Conservation (phyloP, 2,113 vertebrate species). For the Peromyscus polionotus region DNA sequence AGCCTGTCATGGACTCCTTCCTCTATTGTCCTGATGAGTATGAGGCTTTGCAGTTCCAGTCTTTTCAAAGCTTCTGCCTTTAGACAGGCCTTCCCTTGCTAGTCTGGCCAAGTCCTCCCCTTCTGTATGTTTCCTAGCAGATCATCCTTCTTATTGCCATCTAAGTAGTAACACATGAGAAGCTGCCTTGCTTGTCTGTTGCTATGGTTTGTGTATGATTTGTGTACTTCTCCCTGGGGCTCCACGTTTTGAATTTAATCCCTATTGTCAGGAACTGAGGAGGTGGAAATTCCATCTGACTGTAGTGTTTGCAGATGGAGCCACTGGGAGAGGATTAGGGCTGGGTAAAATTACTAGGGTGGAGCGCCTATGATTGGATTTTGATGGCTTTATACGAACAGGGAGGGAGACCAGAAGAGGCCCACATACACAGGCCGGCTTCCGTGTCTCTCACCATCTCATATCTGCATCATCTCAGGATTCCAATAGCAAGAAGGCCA, state of each 20-base stretch:
- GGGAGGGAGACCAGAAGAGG: neutral
- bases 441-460: neutral
- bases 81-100: neutral
- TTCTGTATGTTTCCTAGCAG: neutral
- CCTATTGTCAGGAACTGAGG: neutral
- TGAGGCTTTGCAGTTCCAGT: neutral
- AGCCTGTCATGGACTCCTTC: too few relatives aligned
- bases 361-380: neutral
- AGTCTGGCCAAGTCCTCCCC: neutral
- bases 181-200: neutral
- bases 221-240: too few relatives aligned
- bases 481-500: neutral
- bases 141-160: neutral
- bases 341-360: neutral
- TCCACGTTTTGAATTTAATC: neutral
- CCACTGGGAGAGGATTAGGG: too few relatives aligned
- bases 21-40: neutral
- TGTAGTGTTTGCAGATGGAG: neutral
- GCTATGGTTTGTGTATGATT: neutral
- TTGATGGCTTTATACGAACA: neutral
- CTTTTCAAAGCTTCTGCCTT: neutral
- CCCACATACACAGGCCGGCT: neutral
- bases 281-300: neutral
- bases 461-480: neutral
- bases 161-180: neutral